Conservation (phyloP, 2,888 invertebrate genomes). For the Carcina quercana region DNA sequence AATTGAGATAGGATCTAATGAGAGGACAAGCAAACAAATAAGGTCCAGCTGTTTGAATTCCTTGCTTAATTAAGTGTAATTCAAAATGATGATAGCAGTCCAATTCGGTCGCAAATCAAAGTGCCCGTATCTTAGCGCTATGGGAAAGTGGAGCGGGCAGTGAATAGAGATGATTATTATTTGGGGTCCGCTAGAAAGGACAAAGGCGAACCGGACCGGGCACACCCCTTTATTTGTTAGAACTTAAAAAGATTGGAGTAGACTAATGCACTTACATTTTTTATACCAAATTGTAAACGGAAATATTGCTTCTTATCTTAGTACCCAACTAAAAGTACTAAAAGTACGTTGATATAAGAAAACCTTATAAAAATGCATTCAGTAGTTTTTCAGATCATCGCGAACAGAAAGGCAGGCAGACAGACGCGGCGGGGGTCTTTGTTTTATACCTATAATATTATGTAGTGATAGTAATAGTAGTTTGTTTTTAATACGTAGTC, state of each 20-base stretch:
- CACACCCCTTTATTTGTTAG: slow-evolving; percentile 41
- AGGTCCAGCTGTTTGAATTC: slow-evolving; percentile 36
- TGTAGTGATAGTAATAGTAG: too few species aligned
- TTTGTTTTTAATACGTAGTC: too few species aligned
- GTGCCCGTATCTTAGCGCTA: slow-evolving; percentile 63
- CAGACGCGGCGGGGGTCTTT: too few species aligned
- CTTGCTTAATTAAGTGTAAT: slow-evolving; percentile 63
- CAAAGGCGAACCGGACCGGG: slow-evolving; percentile 48
- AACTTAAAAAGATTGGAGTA: neutral
- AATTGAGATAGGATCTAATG: slow-evolving; percentile 23
- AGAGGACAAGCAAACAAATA: slow-evolving; percentile 29
- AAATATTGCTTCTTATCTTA: too few species aligned
- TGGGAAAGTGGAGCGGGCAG: slow-evolving; percentile 59
- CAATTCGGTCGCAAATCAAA: slow-evolving; percentile 63
- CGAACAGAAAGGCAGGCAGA: too few species aligned
- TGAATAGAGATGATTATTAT: slow-evolving; percentile 65
- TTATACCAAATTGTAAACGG: too few species aligned
- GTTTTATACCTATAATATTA: too few species aligned
- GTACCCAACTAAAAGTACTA: too few species aligned
- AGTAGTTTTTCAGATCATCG: too few species aligned
- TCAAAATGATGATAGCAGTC: slow-evolving; percentile 51
- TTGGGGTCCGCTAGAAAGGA: slow-evolving; percentile 66
- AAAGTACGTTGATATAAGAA: too few species aligned
- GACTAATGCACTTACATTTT: too few species aligned
- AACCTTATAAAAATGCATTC: too few species aligned